Evolutionary conservation across 2,797 vertebrate species (phyloP).

Genomic region (Zonotrichia albicollis): DNA sequence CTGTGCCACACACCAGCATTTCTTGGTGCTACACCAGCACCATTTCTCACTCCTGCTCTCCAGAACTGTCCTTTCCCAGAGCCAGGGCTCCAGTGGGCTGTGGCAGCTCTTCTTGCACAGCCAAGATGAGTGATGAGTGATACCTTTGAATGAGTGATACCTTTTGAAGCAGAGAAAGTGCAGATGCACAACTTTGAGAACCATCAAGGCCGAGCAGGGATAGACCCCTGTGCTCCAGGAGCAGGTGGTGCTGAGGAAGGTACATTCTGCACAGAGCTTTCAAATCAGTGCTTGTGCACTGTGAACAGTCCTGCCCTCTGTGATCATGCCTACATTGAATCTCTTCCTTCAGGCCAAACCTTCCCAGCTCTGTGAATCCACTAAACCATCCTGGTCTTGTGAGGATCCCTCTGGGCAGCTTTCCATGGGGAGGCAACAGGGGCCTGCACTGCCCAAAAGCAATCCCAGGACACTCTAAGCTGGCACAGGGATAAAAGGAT

Average conservation of each 20-base stretch:
- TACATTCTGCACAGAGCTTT: background rate
- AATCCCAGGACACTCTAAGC: background rate
- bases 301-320: background rate
- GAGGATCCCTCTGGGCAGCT: background rate
- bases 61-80: background rate
- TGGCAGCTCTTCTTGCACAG: background rate
- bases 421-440: background rate
- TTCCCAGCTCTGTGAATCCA: background rate
- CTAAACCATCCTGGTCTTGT: background rate
- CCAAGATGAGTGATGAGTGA: background rate
- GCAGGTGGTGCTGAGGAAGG: background rate
- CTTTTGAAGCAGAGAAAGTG: background rate
- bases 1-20: background rate
- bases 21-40: background rate
- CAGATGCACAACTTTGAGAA: background rate
- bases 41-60: background rate
- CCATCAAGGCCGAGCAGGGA: background rate
- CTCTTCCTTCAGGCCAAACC: background rate
- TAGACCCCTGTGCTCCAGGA: background rate
- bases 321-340: background rate
- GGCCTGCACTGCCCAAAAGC: background rate
- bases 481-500: rapidly evolving
- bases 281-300: background rate
- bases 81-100: background rate
- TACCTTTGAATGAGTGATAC: background rate